Conservation (phyloP, 2,888 invertebrate genomes). For the Netelia fuscicornis region DNA sequence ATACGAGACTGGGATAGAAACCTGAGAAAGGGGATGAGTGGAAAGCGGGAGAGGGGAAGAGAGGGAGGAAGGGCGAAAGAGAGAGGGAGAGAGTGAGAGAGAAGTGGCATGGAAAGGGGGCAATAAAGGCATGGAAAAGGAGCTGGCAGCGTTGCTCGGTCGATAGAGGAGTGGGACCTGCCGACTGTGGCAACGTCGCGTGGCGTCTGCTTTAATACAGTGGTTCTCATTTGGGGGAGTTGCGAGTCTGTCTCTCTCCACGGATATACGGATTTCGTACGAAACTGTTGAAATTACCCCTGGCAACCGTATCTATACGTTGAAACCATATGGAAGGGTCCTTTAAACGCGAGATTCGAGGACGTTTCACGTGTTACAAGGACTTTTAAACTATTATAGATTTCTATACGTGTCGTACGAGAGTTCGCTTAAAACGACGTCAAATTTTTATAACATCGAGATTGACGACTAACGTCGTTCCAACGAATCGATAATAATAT, state of each 20-base stretch:
- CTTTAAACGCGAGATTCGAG: no score
- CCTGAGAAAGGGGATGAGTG: constrained; percentile 56
- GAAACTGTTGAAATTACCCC: constrained; percentile 36
- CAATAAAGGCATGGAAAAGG: constrained; percentile 82
- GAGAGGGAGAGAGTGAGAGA: constrained; percentile 61
- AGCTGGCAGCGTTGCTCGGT: constrained; percentile 83
- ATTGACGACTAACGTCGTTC: no score
- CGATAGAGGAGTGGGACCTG: constrained; percentile 83
- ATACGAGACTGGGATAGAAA: constrained; percentile 50
- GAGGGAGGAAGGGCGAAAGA: constrained; percentile 58
- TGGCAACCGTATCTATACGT: constrained; percentile 37
- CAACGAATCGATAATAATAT: no score
- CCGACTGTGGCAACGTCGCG: constrained; percentile 81
- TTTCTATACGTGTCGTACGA: no score
- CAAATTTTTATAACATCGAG: no score
- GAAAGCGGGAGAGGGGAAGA: constrained; percentile 51
- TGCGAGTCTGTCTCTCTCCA: constrained; percentile 15
- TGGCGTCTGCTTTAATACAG: constrained; percentile 80
- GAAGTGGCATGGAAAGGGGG: constrained; percentile 78
- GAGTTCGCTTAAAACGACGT: no score
- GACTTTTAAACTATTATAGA: no score
- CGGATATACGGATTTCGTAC: constrained; percentile 35
- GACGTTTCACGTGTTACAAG: no score
- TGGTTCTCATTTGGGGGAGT: constrained; percentile 76
- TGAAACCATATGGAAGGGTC: constrained; percentile 2